A percentile compares a stretch with the other conserved stretches of the same genome.
Evolutionary conservation across 2,888 invertebrate species (phyloP).

Genomic region (Trichopoda pennipes): DNA sequence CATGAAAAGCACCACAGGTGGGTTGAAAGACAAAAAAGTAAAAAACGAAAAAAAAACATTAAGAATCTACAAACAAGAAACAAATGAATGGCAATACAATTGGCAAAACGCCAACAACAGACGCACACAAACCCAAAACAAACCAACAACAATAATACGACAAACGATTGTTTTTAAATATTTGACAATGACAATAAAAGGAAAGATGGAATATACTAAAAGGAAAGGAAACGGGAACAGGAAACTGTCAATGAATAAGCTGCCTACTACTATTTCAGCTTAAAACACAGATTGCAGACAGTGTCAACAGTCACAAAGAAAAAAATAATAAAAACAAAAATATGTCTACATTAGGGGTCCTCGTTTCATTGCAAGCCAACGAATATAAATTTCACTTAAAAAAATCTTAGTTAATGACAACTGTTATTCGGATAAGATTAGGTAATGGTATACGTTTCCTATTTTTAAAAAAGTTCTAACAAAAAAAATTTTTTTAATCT

Average conservation of each 20-base stretch:
- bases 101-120: constrained; percentile 53
- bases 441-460: too few relatives aligned
- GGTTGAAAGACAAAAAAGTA: constrained; percentile 28
- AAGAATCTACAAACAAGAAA: constrained; percentile 19
- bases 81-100: constrained; percentile 47
- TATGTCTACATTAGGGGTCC: too few relatives aligned
- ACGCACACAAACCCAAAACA: constrained; percentile 10
- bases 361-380: too few relatives aligned
- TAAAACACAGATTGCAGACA: constrained; percentile 65
- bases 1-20: constrained; percentile 65
- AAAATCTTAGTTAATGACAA: too few relatives aligned
- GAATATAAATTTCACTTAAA: too few relatives aligned
- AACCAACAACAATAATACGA: constrained; percentile 20
- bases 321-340: background rate
- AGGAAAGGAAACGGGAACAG: background rate
- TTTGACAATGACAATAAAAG: constrained; percentile 1
- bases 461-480: too few relatives aligned
- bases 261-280: constrained; percentile 23
- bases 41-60: constrained; percentile 19
- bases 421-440: too few relatives aligned
- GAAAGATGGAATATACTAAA: background rate
- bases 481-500: too few relatives aligned
- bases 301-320: constrained; percentile 52
- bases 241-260: constrained; percentile 9
- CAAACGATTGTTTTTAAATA: constrained; percentile 25